These are phyloP conservation scores for Phaenicophaeus curvirostris DNA, from an alignment of 2,797 vertebrate genomes.

Conservation along the genomic window DNA sequence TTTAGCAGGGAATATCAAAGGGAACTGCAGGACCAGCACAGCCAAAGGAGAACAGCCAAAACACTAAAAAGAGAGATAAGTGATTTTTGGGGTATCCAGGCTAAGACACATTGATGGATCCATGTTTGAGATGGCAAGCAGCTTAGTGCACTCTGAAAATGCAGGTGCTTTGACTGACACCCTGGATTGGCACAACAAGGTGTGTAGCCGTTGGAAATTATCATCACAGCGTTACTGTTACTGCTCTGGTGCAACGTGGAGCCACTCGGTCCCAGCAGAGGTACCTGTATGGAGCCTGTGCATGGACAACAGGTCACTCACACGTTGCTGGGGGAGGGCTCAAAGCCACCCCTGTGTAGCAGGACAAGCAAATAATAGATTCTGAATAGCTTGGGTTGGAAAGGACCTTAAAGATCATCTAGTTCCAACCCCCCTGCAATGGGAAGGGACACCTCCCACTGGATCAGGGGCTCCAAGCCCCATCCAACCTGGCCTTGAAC, in stretches of 20 bases:
- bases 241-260: no score
- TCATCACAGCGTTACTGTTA: no score
- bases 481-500: no score
- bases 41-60: background rate
- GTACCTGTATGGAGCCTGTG: no score
- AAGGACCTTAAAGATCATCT: no score
- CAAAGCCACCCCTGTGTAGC: background rate
- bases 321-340: background rate
- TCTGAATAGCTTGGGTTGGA: no score
- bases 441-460: no score
- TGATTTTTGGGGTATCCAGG: background rate
- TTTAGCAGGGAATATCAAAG: background rate
- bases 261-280: no score
- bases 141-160: background rate
- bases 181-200: rapidly evolving
- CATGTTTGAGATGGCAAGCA: background rate
- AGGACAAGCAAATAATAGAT: background rate
- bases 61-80: background rate
- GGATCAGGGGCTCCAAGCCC: no score
- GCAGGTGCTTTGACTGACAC: background rate
- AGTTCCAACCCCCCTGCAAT: no score
- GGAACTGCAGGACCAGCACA: background rate
- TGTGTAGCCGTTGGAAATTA: background rate
- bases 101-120: background rate
- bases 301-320: rapidly evolving